Base-by-base conservation (phyloP, 2,888 invertebrate genomes). In the Tiphia femorata region DNA sequence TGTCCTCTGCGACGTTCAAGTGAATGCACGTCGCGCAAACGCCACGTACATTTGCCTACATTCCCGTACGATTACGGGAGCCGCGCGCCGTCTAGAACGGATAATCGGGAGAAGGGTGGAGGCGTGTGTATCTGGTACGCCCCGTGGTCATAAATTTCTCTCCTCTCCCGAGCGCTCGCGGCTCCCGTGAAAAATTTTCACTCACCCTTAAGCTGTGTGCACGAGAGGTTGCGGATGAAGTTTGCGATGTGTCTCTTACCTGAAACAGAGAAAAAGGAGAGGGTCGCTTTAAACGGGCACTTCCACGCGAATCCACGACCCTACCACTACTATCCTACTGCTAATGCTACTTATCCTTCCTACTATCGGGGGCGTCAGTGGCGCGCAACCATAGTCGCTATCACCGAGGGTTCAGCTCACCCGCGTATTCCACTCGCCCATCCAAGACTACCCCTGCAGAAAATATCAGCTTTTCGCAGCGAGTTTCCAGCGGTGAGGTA, bases 241-340 rank as follows among this genome's bases (percentile, higher is more conserved):
- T 41, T 52, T 35, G 30, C 57, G 19, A 58, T 62, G 49, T 44
- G 63, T 65, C 62, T 69, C 72, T 77, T 67, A 75, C 72, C 72
- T 72, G 73, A 56, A 72, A 74, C 68, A 67, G 43, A 65, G 23
- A 49, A 54, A 64, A 49, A 50, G 29, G 62, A 43, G 14, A 40
- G 16, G 37, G 23, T 62, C 35, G 20, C n/a, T 58, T 68, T 61
- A 62, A 62, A 54, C 56, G 52, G 30, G n/a, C n/a, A n/a, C n/a
- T n/a, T n/a, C n/a, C n/a, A n/a, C n/a, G n/a, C n/a, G n/a, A n/a
- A n/a, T n/a, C n/a, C n/a, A n/a, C n/a, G n/a, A n/a, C n/a, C n/a
- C n/a, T n/a, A n/a, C n/a, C n/a, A n/a, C n/a, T n/a, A n/a, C n/a
- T n/a, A n/a, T n/a, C n/a, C n/a, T n/a, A n/a, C n/a, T n/a, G n/a